Evolutionary conservation across 2,888 invertebrate genomes (phyloP).

Genomic region (Xestia rhomboidea): DNA sequence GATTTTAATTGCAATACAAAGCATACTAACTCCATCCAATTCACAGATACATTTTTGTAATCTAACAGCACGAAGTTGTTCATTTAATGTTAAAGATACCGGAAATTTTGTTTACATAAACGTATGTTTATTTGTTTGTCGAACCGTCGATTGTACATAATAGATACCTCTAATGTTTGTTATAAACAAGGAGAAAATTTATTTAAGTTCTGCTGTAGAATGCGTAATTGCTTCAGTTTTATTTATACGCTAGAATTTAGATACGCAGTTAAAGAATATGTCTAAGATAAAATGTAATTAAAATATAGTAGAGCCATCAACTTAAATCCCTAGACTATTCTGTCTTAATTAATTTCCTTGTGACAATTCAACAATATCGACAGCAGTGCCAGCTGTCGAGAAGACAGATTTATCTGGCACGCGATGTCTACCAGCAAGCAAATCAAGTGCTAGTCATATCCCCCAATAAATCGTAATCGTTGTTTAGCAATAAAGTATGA

Average conservation of each 20-base stretch:
- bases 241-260: neutral
- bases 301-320: neutral
- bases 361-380: neutral
- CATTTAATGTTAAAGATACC: conserved; percentile 12
- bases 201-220: conserved; percentile 20
- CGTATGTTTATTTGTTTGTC: conserved; percentile 37
- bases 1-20: neutral
- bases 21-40: conserved; percentile 22
- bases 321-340: neutral
- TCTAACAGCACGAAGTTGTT: conserved; percentile 37
- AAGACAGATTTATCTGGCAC: neutral
- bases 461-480: conserved; percentile 15
- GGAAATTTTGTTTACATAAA: conserved; percentile 10
- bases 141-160: conserved; percentile 21
- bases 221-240: conserved; percentile 24
- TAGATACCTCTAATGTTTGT: conserved; percentile 27
- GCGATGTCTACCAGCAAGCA: conserved; percentile 17
- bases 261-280: neutral
- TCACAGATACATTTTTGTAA: conserved; percentile 5
- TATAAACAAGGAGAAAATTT: conserved; percentile 2
- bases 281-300: neutral
- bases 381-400: neutral
- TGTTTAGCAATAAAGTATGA: neutral
- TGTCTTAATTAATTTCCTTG: neutral
- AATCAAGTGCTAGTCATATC: conserved; percentile 32